A percentile compares a stretch with the other conserved stretches of the same genome.
Conservation (phyloP, 1,140 invertebrate species). For the Zaprionus davidi region DNA sequence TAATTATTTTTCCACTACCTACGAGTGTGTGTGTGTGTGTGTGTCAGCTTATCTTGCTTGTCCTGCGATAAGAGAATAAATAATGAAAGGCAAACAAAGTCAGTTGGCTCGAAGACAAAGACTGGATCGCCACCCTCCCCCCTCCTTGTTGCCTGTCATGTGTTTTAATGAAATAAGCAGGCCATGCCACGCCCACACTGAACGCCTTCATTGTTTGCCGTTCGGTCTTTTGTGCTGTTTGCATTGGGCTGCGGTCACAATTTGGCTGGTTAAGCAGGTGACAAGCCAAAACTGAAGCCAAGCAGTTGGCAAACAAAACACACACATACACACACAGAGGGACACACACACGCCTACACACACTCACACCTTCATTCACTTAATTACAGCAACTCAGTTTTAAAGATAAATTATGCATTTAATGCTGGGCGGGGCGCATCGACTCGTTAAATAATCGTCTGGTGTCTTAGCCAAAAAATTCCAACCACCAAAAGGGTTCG, state of each 20-base stretch:
- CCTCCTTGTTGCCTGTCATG: conserved; percentile 43
- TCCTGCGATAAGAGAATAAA: conserved; percentile 73
- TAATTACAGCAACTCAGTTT: conserved; percentile 48
- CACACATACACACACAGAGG: neutral
- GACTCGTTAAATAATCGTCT: conserved; percentile 64
- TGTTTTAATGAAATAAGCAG: conserved; percentile 68
- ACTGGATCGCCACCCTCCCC: neutral
- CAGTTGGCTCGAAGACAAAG: conserved; percentile 53
- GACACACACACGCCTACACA: neutral
- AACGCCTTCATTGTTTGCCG: conserved; percentile 17
- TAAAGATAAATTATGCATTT: conserved; percentile 74
- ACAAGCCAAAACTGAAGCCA: conserved; percentile 63
- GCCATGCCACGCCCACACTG: conserved; percentile 39
- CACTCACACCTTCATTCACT: conserved; percentile 4
- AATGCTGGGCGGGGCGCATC: conserved; percentile 39
- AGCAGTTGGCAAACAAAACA: conserved; percentile 23
- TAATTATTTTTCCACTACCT: conserved; percentile 52
- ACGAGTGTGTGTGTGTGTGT: conserved; percentile 7
- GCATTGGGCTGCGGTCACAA: conserved; percentile 35
- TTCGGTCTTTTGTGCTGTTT: conserved; percentile 35
- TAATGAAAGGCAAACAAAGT: conserved; percentile 80
- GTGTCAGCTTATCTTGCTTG: conserved; percentile 43
- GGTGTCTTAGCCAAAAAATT: conserved; percentile 55
- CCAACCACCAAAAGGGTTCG: conserved; percentile 75
- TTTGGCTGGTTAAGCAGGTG: conserved; percentile 56